Evolutionary conservation across 2,113 vertebrate species (phyloP).

Genomic region (human): GRCh38 chr15:33139501-33140000

Average conservation of each 20-base stretch:
- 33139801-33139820: neutral
- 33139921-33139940: neutral
- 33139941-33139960: neutral
- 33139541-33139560: too few relatives aligned
- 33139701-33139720: neutral
- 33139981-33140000: neutral
- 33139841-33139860: neutral
- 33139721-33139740: neutral
- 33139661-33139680: neutral
- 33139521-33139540: too few relatives aligned
- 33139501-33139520: too few relatives aligned
- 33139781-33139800: neutral
- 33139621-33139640: neutral
- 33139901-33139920: neutral
- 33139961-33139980: neutral
- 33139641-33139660: conserved; percentile 1
- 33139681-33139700: neutral
- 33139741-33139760: neutral
- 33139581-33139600: neutral
- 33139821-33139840: neutral
- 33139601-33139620: neutral
- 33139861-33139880: neutral
- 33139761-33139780: neutral
- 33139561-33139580: too few relatives aligned
- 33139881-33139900: neutral